Conservation (phyloP, 2,797 vertebrate species). For the Varecia variegata region DNA sequence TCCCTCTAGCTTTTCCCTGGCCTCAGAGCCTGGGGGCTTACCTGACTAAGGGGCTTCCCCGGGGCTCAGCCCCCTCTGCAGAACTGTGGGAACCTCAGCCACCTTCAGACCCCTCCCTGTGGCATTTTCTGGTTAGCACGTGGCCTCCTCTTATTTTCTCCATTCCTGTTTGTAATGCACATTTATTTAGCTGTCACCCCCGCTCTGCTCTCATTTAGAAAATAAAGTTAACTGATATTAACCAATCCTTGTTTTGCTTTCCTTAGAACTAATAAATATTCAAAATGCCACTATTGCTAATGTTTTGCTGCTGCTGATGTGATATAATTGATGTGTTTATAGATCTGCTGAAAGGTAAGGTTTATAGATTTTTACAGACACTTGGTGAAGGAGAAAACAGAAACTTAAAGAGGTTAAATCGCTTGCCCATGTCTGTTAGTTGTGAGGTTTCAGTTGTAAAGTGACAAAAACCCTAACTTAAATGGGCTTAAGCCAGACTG, state of each 20-base stretch:
- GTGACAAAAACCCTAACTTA: background rate
- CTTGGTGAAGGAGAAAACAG: constrained; percentile 29
- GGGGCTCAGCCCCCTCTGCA: background rate
- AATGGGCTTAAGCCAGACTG: background rate
- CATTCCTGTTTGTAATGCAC: background rate
- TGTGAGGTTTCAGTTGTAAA: constrained; percentile 40
- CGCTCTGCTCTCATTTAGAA: background rate
- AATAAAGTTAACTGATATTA: background rate
- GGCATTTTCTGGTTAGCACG: background rate
- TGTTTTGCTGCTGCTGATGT: background rate
- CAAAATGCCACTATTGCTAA: background rate
- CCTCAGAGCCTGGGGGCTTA: background rate
- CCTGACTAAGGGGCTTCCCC: background rate
- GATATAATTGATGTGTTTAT: background rate
- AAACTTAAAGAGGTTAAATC: constrained; percentile 33
- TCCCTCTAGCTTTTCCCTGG: background rate
- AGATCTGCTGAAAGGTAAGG: constrained; percentile 34
- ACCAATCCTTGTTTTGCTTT: background rate
- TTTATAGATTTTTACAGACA: constrained; percentile 38
- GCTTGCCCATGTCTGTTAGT: background rate
- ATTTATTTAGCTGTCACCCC: background rate
- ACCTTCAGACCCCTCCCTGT: background rate
- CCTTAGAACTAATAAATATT: constrained; percentile 11
- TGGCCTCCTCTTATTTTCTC: background rate
- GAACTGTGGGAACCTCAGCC: background rate